Percentiles rank a stretch among this genome's conserved stretches.
phyloP scores from a whole-genome alignment of 2,797 vertebrate species.

The Nasua narica region DNA sequence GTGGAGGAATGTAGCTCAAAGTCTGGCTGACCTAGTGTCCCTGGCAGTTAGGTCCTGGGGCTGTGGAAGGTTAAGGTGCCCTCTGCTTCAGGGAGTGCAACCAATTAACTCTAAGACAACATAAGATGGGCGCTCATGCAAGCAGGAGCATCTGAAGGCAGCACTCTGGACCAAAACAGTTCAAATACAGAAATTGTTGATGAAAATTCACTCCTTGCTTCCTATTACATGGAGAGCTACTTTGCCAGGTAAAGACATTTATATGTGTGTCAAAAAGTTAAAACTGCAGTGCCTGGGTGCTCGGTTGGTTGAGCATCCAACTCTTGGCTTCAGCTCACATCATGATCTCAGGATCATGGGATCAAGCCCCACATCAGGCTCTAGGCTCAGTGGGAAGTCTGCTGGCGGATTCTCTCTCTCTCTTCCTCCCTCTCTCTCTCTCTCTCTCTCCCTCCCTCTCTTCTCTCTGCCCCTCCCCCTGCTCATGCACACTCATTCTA shows the following conservation, averaged over 20 bases:
- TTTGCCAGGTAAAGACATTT: neutral
- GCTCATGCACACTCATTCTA: neutral
- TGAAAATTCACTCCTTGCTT: neutral
- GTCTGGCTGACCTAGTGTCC: neutral
- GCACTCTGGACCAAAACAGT: neutral
- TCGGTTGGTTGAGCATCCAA: neutral
- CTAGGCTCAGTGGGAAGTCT: neutral
- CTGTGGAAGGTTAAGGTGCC: neutral
- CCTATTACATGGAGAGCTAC: neutral
- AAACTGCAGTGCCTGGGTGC: neutral
- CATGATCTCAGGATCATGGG: neutral
- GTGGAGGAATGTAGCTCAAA: neutral
- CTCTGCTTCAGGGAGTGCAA: neutral
- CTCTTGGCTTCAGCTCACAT: neutral
- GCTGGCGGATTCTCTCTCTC: neutral
- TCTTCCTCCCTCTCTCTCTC: neutral
- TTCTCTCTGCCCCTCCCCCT: rapidly evolving
- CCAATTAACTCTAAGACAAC: rapidly evolving
- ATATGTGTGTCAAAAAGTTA: neutral
- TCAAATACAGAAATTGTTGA: neutral
- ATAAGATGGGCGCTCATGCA: neutral
- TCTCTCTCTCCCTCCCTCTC: neutral
- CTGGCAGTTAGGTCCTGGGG: neutral
- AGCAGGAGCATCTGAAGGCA: neutral
- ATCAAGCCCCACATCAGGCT: rapidly evolving